Conservation (phyloP, 1,140 invertebrate genomes). For the Camponotus vicinus region DNA sequence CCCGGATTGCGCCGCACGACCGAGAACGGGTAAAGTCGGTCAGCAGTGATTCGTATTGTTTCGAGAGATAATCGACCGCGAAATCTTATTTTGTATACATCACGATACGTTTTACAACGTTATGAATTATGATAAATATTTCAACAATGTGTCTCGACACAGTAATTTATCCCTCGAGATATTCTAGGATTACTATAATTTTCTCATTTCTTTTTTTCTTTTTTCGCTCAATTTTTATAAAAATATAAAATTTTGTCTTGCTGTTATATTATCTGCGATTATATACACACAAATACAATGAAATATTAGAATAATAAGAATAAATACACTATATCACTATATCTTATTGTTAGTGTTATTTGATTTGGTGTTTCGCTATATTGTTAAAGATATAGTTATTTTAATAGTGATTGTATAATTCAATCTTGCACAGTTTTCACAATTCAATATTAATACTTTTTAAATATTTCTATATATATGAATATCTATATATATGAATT, state of each 20-base stretch:
- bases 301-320: too few relatives aligned
- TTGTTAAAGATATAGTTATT: background rate
- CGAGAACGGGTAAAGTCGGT: background rate
- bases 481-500: too few relatives aligned
- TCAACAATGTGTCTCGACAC: background rate
- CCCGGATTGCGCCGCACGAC: background rate
- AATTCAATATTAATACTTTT: background rate
- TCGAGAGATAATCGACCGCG: background rate
- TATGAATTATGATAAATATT: background rate
- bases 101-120: background rate
- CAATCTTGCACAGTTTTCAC: background rate
- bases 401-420: background rate
- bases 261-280: background rate
- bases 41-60: background rate
- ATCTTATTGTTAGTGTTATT: too few relatives aligned
- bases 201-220: background rate
- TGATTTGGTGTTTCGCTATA: too few relatives aligned
- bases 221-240: background rate
- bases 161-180: slow-evolving; percentile 12
- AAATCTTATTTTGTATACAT: background rate
- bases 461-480: too few relatives aligned
- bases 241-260: background rate
- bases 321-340: too few relatives aligned
- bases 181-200: background rate
- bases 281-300: too few relatives aligned